Evolutionary conservation across 2,113 vertebrate genomes (phyloP).

Genomic region (Zosterops pallidus): DNA sequence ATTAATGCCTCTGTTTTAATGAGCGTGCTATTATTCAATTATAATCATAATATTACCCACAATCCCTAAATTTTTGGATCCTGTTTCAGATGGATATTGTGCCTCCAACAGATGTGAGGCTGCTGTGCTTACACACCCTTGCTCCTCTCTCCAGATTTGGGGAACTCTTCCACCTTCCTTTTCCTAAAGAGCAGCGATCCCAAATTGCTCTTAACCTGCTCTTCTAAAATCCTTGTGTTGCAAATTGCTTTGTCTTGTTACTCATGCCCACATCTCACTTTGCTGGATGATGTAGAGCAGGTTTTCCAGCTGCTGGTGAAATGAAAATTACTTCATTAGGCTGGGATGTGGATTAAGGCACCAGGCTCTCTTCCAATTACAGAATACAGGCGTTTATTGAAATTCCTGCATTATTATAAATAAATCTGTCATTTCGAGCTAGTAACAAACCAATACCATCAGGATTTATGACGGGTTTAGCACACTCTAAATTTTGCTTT

Average conservation of each 20-base stretch:
- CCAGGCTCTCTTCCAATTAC: conserved; percentile 20
- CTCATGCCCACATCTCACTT: not conserved
- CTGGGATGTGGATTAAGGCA: conserved; percentile 19
- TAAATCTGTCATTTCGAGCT: conserved; percentile 10
- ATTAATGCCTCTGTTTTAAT: conserved; percentile 39
- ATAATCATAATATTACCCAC: conserved; percentile 19
- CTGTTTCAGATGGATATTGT: not conserved
- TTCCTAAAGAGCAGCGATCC: not conserved
- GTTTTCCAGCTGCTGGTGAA: conserved; percentile 19
- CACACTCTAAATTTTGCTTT: not conserved
- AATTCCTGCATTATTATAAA: conserved; percentile 46
- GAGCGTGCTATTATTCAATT: conserved; percentile 30
- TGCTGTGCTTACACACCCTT: not conserved
- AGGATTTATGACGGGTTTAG: not conserved
- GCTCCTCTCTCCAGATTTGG: not conserved
- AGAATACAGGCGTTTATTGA: not conserved
- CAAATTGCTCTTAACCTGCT: not conserved
- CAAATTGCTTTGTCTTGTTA: not conserved
- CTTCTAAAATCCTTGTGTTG: not conserved
- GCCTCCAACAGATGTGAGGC: not conserved
- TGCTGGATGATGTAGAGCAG: not conserved
- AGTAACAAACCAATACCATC: not conserved
- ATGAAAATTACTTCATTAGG: conserved; percentile 52
- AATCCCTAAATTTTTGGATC: conserved; percentile 5
- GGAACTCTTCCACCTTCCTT: not conserved